Evolutionary conservation across 2,888 invertebrate species (phyloP).

Genomic region (Drosophila melanocephala): DNA sequence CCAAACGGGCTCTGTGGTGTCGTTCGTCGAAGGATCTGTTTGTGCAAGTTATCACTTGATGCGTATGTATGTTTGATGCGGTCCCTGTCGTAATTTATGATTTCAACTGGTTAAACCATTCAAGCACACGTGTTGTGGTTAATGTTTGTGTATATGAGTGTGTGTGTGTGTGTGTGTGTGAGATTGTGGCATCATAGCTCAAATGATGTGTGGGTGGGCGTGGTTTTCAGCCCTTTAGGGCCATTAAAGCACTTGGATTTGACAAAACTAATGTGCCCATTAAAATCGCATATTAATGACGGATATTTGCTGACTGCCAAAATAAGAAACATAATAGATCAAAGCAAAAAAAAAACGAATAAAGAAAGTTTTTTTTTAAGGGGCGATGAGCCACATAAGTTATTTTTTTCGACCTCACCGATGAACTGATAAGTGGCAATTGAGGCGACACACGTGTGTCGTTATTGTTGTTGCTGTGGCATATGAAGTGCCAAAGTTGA

Average conservation of each 20-base stretch:
- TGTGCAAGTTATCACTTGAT: slow-evolving; percentile 6
- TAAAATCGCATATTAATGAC: slow-evolving; percentile 74
- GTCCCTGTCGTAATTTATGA: slow-evolving; percentile 67
- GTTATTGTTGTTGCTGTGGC: slow-evolving; percentile 13
- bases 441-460: slow-evolving; percentile 58
- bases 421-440: slow-evolving; percentile 79
- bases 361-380: slow-evolving; percentile 45
- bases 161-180: neutral
- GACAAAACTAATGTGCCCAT: slow-evolving; percentile 71
- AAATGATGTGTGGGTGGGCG: slow-evolving; percentile 19
- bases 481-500: slow-evolving; percentile 73
- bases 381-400: slow-evolving; percentile 39
- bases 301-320: slow-evolving; percentile 52
- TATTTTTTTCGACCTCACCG: slow-evolving; percentile 70
- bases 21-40: slow-evolving; percentile 59
- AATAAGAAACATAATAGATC: slow-evolving; percentile 44
- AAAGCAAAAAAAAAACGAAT: slow-evolving; percentile 22
- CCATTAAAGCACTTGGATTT: slow-evolving; percentile 67
- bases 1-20: slow-evolving; percentile 26
- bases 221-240: slow-evolving; percentile 59
- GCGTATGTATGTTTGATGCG: slow-evolving; percentile 36
- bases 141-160: slow-evolving; percentile 5
- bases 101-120: slow-evolving; percentile 45
- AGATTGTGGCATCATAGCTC: slow-evolving; percentile 26
- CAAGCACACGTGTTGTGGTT: slow-evolving; percentile 14